Evolutionary conservation across 2,888 invertebrate genomes (phyloP), one percentile per base, ranked within the genome.

Genomic region (Dolichomitus sp.): DNA sequence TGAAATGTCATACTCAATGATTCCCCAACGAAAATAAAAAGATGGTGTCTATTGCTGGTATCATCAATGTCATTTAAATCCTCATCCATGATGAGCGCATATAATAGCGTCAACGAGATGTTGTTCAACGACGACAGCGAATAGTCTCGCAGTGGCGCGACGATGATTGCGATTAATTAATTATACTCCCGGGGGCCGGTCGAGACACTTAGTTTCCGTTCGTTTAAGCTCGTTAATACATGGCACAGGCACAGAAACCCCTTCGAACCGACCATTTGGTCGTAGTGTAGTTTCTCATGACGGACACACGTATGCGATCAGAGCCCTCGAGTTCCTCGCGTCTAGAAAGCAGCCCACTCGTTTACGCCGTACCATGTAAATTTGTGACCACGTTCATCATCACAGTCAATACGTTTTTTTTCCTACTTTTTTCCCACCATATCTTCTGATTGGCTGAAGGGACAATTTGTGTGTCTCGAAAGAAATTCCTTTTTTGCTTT

Each of bases 131-230:
- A 75, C 69, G 66, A 42, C 61, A 72, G 57, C 66, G 68, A 76
- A 69, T 48, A 76, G 76, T 77, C 76, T 80, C 69, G 75, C 76
- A 80, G 83, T 85, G 84, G 78, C 85, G 84, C 85, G 84, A 84
- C 84, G 80, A 85, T 82, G 85, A 85, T 84, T 84, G 83, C 84
- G 92, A 93, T 93, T 93, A 93, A 93, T 93, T 93, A 93, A 93
- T 93, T 93, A 93, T 92, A 92, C 91, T 91, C 93, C 89, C 86
- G 85, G 73, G 80, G 73, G 80, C 80, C 73, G 70, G 90, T 90
- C 91, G 93, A 92, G 93, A 93, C 93, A 93, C 92, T 93, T 92
- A 91, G 93, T 93, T 93, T 93, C 93, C 93, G 93, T 93, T 93
- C 93, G 90, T 93, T 93, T 93, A 92, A 93, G 93, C 93, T 93